Evolutionary conservation across 2,797 vertebrate species (phyloP).

Genomic region (Discoglossus pictus): DNA sequence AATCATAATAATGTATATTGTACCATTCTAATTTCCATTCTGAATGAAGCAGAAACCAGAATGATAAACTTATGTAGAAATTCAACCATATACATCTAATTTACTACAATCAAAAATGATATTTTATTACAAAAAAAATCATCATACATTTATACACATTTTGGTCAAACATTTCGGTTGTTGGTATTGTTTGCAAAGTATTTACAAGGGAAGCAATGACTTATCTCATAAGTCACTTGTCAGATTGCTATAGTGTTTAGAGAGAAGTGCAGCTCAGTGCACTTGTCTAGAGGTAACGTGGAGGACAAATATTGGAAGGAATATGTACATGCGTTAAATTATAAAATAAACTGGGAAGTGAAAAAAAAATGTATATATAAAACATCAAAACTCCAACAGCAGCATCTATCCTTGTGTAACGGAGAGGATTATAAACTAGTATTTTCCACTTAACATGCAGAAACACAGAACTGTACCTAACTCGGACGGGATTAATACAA

Average conservation of each 20-base stretch:
- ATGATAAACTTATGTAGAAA: too few species aligned
- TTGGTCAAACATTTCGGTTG: constrained; percentile 53
- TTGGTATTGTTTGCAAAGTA: constrained; percentile 47
- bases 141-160: constrained; percentile 53
- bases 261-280: constrained; percentile 5
- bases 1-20: too few species aligned
- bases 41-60: too few species aligned
- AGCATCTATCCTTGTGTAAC: constrained; percentile 27
- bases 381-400: neutral
- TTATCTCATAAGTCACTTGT: constrained; percentile 60
- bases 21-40: too few species aligned
- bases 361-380: too few species aligned
- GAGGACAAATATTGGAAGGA: neutral
- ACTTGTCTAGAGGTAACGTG: constrained; percentile 24
- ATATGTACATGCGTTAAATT: constrained; percentile 11
- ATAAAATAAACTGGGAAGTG: neutral
- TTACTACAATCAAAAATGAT: constrained; percentile 51
- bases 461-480: constrained; percentile 35
- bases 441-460: constrained; percentile 4
- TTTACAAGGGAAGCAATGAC: constrained; percentile 54
- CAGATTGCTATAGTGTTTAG: constrained; percentile 34
- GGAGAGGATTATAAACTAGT: neutral
- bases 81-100: constrained; percentile 1
- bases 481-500: constrained; percentile 74
- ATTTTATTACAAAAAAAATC: constrained; percentile 64